Evolutionary conservation across 2,797 vertebrate species (phyloP).

Genomic region (Acipenser ruthenus): DNA sequence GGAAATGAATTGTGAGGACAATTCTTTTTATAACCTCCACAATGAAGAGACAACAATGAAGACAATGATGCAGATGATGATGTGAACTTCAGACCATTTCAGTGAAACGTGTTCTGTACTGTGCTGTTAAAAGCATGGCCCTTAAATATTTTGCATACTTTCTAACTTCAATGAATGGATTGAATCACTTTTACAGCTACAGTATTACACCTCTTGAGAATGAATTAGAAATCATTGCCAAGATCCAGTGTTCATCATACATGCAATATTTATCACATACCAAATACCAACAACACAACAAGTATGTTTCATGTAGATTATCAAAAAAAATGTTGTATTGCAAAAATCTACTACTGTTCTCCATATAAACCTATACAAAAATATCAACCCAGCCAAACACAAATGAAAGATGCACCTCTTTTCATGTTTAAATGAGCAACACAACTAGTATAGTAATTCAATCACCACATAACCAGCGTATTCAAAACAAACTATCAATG

Average conservation of each 20-base stretch:
- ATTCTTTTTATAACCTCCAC: slow-evolving; percentile 33
- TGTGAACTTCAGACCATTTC: slow-evolving; percentile 67
- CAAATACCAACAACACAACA: too few species aligned
- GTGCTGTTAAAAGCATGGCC: slow-evolving; percentile 67
- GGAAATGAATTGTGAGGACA: slow-evolving; percentile 13
- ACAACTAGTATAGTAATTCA: slow-evolving; percentile 30
- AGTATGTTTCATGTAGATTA: too few species aligned
- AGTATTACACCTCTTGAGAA: slow-evolving; percentile 80
- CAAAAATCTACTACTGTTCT: too few species aligned
- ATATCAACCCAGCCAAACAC: slow-evolving; percentile 36
- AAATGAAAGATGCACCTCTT: slow-evolving; percentile 43
- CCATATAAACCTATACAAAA: slow-evolving; percentile 8
- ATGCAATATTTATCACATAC: too few species aligned
- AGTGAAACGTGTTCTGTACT: slow-evolving; percentile 73
- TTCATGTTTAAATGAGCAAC: slow-evolving; percentile 29
- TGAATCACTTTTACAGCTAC: slow-evolving; percentile 74
- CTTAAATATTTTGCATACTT: slow-evolving; percentile 72
- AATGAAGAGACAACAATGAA: slow-evolving; percentile 28
- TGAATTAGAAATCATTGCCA: slow-evolving; percentile 64
- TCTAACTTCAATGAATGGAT: slow-evolving; percentile 74
- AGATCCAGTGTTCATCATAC: slow-evolving; percentile 40
- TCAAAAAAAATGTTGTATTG: too few species aligned
- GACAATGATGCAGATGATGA: slow-evolving; percentile 24
- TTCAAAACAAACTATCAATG: slow-evolving; percentile 30
- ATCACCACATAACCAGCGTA: slow-evolving; percentile 61